These are phyloP conservation scores for Tribolium madens DNA, from an alignment of 1,140 invertebrate genomes.

Conservation along the genomic window DNA sequence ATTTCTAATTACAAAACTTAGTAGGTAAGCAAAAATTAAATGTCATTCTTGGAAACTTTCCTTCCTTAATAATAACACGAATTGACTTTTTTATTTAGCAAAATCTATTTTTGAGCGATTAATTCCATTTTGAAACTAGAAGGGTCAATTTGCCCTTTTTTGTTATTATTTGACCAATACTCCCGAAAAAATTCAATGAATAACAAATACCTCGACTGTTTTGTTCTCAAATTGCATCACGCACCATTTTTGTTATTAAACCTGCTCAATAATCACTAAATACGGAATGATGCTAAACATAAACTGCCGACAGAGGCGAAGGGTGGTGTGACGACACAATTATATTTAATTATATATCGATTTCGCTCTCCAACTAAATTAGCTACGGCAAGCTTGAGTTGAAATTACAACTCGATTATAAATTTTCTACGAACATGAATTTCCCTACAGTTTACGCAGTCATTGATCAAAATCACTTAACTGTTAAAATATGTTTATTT, in stretches of 20 bases:
- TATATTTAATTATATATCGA: constrained; percentile 36
- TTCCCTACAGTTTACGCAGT: neutral
- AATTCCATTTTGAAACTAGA: constrained; percentile 5
- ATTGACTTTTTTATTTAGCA: neutral
- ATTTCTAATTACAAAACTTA: constrained; percentile 30
- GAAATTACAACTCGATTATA: constrained; percentile 22
- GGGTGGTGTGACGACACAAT: constrained; percentile 20
- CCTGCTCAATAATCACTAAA: constrained; percentile 27
- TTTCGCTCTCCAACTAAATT: constrained; percentile 21
- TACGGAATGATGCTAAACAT: neutral
- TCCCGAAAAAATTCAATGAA: constrained; percentile 33
- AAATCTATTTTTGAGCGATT: constrained; percentile 18
- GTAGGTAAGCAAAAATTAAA: constrained; percentile 33
- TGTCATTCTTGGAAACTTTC: constrained; percentile 3
- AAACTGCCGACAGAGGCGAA: constrained; percentile 8
- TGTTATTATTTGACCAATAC: constrained; percentile 32
- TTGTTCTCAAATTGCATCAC: constrained; percentile 35
- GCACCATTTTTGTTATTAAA: constrained; percentile 37
- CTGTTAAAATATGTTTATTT: neutral
- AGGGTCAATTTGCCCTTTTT: constrained; percentile 31
- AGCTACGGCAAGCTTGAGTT: constrained; percentile 8
- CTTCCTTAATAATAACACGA: neutral
- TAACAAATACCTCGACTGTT: constrained; percentile 16
- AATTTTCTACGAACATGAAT: constrained; percentile 9
- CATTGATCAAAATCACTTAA: neutral